Base-by-base conservation (phyloP, 2,113 vertebrate genomes). In the Paraplagusia blochii region DNA sequence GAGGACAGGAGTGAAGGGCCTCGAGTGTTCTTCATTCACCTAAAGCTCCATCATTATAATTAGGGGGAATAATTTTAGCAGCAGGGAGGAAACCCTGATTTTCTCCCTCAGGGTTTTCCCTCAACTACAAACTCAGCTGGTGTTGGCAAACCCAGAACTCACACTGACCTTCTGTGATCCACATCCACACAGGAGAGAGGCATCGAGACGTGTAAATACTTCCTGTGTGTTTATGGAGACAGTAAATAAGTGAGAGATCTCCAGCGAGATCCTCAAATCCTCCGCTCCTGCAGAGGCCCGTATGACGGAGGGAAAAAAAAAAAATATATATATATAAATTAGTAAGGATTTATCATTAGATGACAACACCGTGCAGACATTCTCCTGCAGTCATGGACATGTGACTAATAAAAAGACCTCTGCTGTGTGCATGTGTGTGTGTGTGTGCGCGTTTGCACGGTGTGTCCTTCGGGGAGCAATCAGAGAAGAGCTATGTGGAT, bases 11-110 rank as follows among this genome's bases (percentile, higher is more conserved):
- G 74, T 78, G 63, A 84, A 85, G 81, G 78, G 69, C 79, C 75
- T 70, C 29, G 53, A 84, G 81, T 84, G 79, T 84, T 82, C 81
- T 69, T 85, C 72, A 69, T 81, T 76, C 79, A 86, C 65, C 74
- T 76, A 75, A 65, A 64, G 69, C 82, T 76, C 72, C 72, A 69
- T 77, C 81, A 72, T 80, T 75, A 79, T 74, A 82, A 83, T 83
- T 81, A 83, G 67, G 50, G 63, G 53, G 68, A 74, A 82, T 78
- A 44, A 81, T 85, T 85, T 85, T 72, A 86, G 79, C 69, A 66
- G 58, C 74, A 60, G 68, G 68, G 79, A 81, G 81, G 79, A 85
- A 87, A 82, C 76, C 76, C 61, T 35, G 51, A 69, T 65, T 82
- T 70, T 29, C 29, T 48, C 65, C 45, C 33, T 46, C 16, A 17